Percentiles rank a stretch among this genome's conserved stretches.
These are phyloP conservation scores for Glaucidium brasilianum DNA, from an alignment of 2,113 vertebrate species.

Conservation along the genomic window DNA sequence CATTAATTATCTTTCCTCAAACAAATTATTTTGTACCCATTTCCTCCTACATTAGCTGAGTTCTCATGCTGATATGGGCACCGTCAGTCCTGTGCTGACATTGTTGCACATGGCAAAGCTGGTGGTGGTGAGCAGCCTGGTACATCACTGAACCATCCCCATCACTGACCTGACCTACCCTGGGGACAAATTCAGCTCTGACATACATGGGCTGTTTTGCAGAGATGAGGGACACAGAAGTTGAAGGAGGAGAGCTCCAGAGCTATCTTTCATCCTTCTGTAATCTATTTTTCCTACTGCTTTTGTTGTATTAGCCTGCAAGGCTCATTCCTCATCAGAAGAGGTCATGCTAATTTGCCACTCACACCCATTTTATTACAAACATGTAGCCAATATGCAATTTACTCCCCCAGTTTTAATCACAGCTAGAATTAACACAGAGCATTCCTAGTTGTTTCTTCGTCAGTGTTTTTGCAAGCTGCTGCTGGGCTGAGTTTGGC, in stretches of 20 bases:
- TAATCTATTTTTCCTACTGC: neutral
- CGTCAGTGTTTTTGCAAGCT: neutral
- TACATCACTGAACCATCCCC: neutral
- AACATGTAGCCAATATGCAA: neutral
- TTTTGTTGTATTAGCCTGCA: neutral
- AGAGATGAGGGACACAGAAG: neutral
- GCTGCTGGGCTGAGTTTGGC: neutral
- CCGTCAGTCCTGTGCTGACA: neutral
- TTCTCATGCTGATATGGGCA: neutral
- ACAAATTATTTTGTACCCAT: neutral
- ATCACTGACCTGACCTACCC: neutral
- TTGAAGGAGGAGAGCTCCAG: neutral
- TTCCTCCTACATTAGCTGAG: neutral
- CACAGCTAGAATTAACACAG: neutral
- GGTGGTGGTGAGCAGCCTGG: neutral
- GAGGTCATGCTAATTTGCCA: neutral
- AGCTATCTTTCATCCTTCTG: neutral
- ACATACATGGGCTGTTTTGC: neutral
- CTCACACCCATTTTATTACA: neutral
- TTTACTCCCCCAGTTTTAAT: neutral
- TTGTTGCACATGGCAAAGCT: neutral
- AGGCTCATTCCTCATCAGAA: neutral
- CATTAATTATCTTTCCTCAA: neutral
- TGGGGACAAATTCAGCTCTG: neutral
- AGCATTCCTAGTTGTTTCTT: neutral